Evolutionary conservation across 2,888 invertebrate species (phyloP).

Genomic region (Mythimna lalbum): DNA sequence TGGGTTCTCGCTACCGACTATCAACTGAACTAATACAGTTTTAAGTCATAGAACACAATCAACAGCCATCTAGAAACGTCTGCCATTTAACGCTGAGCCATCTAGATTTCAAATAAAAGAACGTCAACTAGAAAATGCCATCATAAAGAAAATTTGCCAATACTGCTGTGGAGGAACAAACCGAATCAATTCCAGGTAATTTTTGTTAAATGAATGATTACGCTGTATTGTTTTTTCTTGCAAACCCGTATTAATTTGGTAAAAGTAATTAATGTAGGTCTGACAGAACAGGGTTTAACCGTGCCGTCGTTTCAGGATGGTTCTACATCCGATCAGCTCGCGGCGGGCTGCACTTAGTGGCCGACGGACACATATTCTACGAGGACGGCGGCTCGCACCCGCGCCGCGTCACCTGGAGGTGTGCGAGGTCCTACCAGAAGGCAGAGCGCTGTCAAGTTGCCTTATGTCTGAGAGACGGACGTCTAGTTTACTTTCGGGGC

Average conservation of each 20-base stretch:
- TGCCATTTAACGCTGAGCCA: conserved; percentile 71
- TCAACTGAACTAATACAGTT: conserved; percentile 3
- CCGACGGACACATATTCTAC: conserved; percentile 88
- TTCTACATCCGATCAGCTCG: conserved; percentile 89
- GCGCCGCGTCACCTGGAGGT: conserved; percentile 87
- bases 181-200: conserved; percentile 50
- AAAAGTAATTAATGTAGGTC: conserved; percentile 18
- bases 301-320: conserved; percentile 83
- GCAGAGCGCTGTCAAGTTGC: conserved; percentile 88
- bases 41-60: conserved; percentile 32
- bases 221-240: conserved; percentile 40
- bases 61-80: conserved; percentile 80
- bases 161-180: conserved; percentile 23
- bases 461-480: conserved; percentile 86
- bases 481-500: conserved; percentile 87
- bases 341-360: conserved; percentile 86
- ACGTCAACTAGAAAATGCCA: conserved; percentile 51
- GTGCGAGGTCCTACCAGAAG: conserved; percentile 88
- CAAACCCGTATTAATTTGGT: conserved; percentile 8
- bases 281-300: conserved; percentile 61
- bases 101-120: conserved; percentile 76
- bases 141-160: conserved; percentile 16
- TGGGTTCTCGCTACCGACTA: neutral
- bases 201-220: conserved; percentile 29
- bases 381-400: conserved; percentile 89